phyloP scores from a whole-genome alignment of 2,113 vertebrate genomes.

The Dipodomys spectabilis region DNA sequence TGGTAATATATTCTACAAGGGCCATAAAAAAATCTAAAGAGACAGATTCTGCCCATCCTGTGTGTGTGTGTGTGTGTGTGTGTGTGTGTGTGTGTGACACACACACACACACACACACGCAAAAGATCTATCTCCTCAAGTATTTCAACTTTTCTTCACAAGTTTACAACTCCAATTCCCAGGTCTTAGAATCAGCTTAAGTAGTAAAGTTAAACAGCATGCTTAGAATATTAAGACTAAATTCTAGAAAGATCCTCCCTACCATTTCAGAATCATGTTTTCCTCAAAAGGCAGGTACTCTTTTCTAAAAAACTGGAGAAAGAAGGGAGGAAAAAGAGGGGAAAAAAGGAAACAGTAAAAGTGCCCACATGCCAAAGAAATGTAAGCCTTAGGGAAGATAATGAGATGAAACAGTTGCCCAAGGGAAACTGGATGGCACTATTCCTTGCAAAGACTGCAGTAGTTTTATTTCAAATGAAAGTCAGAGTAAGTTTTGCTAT shows the following conservation, averaged over 20 bases:
- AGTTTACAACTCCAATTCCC: neutral
- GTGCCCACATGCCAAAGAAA: neutral
- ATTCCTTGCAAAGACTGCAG: neutral
- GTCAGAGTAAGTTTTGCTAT: neutral
- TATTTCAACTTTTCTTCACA: neutral
- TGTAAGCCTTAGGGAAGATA: neutral
- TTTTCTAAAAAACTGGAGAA: neutral
- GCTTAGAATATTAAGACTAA: constrained; percentile 39
- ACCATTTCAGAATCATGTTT: neutral
- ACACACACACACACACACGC: too few species aligned
- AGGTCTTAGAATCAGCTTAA: neutral
- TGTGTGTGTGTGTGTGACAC: too few species aligned
- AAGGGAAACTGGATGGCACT: neutral
- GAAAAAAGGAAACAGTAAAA: too few species aligned
- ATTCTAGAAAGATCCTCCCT: constrained; percentile 11
- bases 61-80: neutral
- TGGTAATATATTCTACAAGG: neutral
- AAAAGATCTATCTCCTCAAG: neutral
- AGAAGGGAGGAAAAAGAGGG: too few species aligned
- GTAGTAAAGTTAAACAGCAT: neutral
- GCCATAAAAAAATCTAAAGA: neutral
- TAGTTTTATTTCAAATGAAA: constrained; percentile 5
- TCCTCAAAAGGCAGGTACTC: constrained; percentile 42
- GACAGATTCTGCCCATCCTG: neutral
- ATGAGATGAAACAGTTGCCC: neutral